These are phyloP conservation scores for Mimumesa dahlbomi DNA, from an alignment of 2,888 invertebrate species.

Conservation along the genomic window DNA sequence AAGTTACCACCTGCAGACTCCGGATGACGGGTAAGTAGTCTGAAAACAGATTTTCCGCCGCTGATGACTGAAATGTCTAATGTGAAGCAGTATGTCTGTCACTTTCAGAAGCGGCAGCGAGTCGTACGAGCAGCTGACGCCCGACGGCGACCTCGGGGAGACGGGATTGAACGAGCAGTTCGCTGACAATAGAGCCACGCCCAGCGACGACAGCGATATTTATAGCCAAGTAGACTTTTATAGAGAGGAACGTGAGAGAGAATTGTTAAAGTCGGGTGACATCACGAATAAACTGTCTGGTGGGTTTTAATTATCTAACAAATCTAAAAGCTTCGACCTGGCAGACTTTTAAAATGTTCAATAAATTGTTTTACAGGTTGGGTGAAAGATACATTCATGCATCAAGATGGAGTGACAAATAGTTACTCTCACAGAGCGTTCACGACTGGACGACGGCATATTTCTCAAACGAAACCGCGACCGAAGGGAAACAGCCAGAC, in stretches of 20 bases:
- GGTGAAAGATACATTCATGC: conserved; percentile 82
- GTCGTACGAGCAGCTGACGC: conserved; percentile 83
- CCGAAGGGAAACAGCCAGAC: conserved; percentile 87
- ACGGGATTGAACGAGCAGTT: conserved; percentile 77
- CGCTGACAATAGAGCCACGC: conserved; percentile 78
- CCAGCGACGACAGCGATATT: conserved; percentile 87
- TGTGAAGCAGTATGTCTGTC: conserved; percentile 80
- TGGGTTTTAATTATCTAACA: no score
- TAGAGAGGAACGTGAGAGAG: conserved; percentile 82
- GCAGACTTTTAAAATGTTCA: no score
- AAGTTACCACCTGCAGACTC: conserved; percentile 86
- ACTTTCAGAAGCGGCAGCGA: conserved; percentile 81
- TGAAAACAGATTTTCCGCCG: conserved; percentile 52
- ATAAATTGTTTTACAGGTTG: no score
- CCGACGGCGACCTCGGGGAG: conserved; percentile 79
- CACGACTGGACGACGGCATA: conserved; percentile 86
- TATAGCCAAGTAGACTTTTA: conserved; percentile 85
- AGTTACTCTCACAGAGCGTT: conserved; percentile 87
- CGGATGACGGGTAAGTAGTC: conserved; percentile 82
- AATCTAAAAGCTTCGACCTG: no score
- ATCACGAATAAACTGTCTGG: conserved; percentile 77
- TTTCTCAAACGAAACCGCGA: conserved; percentile 83
- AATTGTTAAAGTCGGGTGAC: conserved; percentile 72
- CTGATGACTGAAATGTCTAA: conserved; percentile 74
- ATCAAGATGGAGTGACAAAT: conserved; percentile 82